These are phyloP conservation scores for Piprites chloris DNA, from an alignment of 2,113 vertebrate species.

Conservation along the genomic window DNA sequence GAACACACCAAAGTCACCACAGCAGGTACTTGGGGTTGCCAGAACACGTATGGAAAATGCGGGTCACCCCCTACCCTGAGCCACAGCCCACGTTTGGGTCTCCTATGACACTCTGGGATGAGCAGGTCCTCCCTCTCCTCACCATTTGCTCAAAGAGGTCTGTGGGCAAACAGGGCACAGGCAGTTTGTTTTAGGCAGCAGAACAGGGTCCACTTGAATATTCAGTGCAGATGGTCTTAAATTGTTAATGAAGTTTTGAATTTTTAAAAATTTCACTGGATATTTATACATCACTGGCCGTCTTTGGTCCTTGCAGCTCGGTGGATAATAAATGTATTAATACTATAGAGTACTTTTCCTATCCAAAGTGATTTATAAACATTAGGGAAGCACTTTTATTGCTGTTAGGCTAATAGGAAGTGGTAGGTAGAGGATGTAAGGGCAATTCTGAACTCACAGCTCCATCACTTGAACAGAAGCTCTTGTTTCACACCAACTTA, in stretches of 20 bases:
- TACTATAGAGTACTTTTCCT: background rate
- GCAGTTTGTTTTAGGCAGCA: background rate
- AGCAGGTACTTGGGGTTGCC: background rate
- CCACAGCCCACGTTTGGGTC: rapidly evolving
- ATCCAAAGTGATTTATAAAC: background rate
- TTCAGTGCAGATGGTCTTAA: conserved; percentile 9
- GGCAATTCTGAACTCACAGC: background rate
- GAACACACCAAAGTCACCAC: background rate
- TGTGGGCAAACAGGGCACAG: background rate
- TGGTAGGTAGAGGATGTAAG: background rate
- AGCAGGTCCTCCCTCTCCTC: background rate
- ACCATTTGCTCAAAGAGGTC: rapidly evolving
- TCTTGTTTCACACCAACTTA: background rate
- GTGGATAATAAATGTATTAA: conserved; percentile 35
- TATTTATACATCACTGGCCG: background rate
- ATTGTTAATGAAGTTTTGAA: conserved; percentile 54
- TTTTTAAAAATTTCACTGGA: conserved; percentile 43
- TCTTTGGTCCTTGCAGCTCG: background rate
- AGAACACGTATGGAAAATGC: rapidly evolving
- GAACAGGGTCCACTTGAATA: background rate
- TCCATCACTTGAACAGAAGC: background rate
- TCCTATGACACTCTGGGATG: rapidly evolving
- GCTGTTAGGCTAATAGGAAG: background rate
- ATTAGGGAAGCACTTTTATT: background rate
- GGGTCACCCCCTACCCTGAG: rapidly evolving